Percentiles rank a stretch among this genome's conserved stretches.
These are phyloP conservation scores for Pogonus chalceus DNA, from an alignment of 1,140 invertebrate species.

Conservation along the genomic window DNA sequence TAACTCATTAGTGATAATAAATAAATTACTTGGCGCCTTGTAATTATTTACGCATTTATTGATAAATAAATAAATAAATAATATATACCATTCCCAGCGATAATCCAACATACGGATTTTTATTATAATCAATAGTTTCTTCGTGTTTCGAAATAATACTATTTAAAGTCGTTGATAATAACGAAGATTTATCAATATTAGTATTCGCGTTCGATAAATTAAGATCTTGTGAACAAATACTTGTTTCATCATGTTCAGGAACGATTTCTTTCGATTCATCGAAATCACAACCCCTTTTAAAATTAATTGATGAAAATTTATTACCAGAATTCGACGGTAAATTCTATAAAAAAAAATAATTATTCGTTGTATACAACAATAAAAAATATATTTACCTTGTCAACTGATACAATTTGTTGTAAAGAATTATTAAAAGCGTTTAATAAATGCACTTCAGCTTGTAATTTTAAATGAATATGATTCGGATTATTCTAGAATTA, in stretches of 20 bases:
- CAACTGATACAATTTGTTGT: conserved; percentile 25
- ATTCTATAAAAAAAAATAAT: conserved; percentile 14
- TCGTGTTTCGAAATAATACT: neutral
- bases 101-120: conserved; percentile 17
- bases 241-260: neutral
- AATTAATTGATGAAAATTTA: conserved; percentile 26
- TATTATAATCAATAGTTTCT: neutral
- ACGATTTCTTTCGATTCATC: neutral
- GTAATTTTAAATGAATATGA: conserved; percentile 30
- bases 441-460: conserved; percentile 28
- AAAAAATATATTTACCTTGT: conserved; percentile 22
- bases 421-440: conserved; percentile 28
- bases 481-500: conserved; percentile 22
- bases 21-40: conserved; percentile 5
- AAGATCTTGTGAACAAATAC: conserved; percentile 14
- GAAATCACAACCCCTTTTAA: conserved; percentile 24
- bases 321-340: conserved; percentile 12
- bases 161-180: conserved; percentile 5
- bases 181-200: conserved; percentile 6
- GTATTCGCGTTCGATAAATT: conserved; percentile 1
- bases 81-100: conserved; percentile 28
- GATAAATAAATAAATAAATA: neutral
- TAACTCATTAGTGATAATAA: conserved; percentile 2
- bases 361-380: neutral
- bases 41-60: neutral